phyloP scores from a whole-genome alignment of 2,888 invertebrate species.

The Ormyrus thymus region DNA sequence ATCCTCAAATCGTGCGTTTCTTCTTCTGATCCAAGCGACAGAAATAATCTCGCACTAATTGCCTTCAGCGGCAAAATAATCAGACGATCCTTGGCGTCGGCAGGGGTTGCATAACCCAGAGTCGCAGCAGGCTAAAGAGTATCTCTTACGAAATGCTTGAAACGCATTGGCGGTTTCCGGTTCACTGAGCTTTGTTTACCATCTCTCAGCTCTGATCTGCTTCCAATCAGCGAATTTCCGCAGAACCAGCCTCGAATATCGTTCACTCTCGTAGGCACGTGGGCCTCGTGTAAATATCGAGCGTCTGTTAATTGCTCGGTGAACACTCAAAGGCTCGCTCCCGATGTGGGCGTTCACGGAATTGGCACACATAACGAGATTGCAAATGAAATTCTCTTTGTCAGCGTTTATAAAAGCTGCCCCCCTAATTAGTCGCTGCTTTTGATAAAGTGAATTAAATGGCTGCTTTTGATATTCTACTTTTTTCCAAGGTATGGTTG shows the following conservation, averaged over 20 bases:
- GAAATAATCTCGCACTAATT: too few relatives aligned
- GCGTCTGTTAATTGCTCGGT: neutral
- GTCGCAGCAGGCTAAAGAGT: too few relatives aligned
- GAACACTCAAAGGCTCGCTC: neutral
- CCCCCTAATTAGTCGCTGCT: neutral
- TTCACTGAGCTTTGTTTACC: slow-evolving; percentile 4
- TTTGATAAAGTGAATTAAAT: neutral
- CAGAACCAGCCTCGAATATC: neutral
- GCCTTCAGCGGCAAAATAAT: too few relatives aligned
- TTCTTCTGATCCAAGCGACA: too few relatives aligned
- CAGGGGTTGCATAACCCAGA: too few relatives aligned
- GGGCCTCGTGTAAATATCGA: neutral
- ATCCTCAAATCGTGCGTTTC: too few relatives aligned
- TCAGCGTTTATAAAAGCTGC: neutral
- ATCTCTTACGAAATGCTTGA: too few relatives aligned
- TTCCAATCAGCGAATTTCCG: slow-evolving; percentile 11
- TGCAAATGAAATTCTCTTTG: slow-evolving; percentile 6
- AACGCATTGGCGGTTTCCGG: slow-evolving; percentile 9
- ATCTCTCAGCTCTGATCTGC: neutral
- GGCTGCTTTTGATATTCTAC: too few relatives aligned
- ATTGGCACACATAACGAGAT: neutral
- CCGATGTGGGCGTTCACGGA: neutral
- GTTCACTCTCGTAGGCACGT: neutral
- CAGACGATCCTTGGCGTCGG: too few relatives aligned
- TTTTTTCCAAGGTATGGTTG: too few relatives aligned